Evolutionary conservation across 37 sponge, comb jelly and placozoan genomes (phyloP).

Genomic region (Chondrilla cf. caribensis): DNA sequence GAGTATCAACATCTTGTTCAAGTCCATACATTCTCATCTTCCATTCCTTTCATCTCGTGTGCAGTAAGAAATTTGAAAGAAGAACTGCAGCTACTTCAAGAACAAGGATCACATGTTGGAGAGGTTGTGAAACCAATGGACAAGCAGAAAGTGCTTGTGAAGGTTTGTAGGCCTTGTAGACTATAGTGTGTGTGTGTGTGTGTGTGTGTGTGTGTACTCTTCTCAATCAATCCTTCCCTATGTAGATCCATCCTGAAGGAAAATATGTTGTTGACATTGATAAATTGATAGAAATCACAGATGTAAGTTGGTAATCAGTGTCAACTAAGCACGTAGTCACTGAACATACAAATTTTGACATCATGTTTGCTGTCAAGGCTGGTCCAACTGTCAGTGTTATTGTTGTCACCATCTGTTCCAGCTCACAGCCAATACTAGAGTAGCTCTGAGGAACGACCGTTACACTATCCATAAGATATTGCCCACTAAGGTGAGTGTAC

Average conservation of each 20-base stretch:
- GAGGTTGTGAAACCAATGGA: constrained; percentile 98
- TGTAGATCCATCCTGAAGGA: constrained; percentile 95
- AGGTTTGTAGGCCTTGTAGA: constrained; percentile 44
- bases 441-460: constrained; percentile 94
- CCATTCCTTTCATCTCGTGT: no score
- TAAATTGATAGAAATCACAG: constrained; percentile 85
- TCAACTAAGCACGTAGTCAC: no score
- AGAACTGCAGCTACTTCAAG: constrained; percentile 92
- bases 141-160: constrained; percentile 98
- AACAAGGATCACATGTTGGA: constrained; percentile 95
- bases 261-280: constrained; percentile 98
- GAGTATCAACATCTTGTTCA: no score
- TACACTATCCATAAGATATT: constrained; percentile 98
- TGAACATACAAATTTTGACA: no score
- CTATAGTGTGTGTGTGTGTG: neutral
- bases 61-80: constrained; percentile 90
- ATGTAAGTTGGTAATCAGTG: constrained; percentile 34
- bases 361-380: neutral
- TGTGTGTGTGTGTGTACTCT: neutral
- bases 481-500: constrained; percentile 87
- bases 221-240: neutral
- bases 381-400: no score
- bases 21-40: no score
- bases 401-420: constrained; percentile 8
- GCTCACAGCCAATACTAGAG: constrained; percentile 71